phyloP scores from a whole-genome alignment of 2,888 invertebrate species.

The Tipula confusa region DNA sequence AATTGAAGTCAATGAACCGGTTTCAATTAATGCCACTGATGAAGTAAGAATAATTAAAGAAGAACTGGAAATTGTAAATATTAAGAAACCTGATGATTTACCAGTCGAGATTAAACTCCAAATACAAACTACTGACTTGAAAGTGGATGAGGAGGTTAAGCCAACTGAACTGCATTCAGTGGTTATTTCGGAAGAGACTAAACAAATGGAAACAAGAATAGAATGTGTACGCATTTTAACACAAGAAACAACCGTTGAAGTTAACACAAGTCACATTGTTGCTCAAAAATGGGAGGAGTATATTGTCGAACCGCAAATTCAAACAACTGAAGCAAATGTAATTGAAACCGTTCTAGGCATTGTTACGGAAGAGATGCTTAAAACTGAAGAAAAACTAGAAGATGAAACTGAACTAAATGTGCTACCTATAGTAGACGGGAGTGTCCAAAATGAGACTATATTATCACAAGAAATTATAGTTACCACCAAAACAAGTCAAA shows the following conservation, averaged over 20 bases:
- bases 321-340: background rate
- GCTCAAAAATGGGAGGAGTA: background rate
- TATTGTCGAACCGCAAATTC: background rate
- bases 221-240: background rate
- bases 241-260: background rate
- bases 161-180: background rate
- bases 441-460: too few species aligned
- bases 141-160: background rate
- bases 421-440: too few species aligned
- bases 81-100: too few species aligned
- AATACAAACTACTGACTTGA: background rate
- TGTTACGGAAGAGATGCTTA: too few species aligned
- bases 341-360: too few species aligned
- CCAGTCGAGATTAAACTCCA: too few species aligned
- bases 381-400: too few species aligned
- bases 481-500: too few species aligned
- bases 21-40: background rate
- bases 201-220: background rate
- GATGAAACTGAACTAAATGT: too few species aligned
- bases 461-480: too few species aligned
- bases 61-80: background rate
- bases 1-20: background rate
- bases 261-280: background rate
- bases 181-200: background rate
- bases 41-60: background rate